These are phyloP conservation scores for Macrocentrus cingulum DNA, from an alignment of 1,140 invertebrate genomes.

Conservation along the genomic window DNA sequence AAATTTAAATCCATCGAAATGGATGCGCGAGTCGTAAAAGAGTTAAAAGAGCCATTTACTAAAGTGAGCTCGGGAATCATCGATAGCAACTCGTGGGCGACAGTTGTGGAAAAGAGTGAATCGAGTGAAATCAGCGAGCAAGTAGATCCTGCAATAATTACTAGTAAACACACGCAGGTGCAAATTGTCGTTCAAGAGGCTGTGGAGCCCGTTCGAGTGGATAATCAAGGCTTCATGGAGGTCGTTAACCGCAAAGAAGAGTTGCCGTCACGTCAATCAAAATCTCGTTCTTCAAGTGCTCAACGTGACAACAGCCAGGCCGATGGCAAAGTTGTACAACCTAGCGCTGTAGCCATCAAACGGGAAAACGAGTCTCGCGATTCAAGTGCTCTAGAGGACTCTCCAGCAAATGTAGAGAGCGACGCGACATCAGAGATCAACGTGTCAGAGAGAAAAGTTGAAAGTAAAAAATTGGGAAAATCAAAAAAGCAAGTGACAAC, in stretches of 20 bases:
- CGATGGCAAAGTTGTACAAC: no score
- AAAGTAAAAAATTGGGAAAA: conserved; percentile 21
- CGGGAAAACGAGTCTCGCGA: conserved; percentile 57
- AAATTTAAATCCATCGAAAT: no score
- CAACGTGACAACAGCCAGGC: conserved; percentile 28
- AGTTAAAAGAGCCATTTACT: no score
- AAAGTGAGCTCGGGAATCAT: no score
- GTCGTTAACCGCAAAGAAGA: conserved; percentile 55
- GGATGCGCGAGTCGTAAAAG: no score
- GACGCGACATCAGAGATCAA: neutral
- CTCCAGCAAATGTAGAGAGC: conserved; percentile 1
- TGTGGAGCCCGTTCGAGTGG: conserved; percentile 42
- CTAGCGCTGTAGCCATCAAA: no score
- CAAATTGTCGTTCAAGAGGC: conserved; percentile 54
- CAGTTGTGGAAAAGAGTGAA: no score
- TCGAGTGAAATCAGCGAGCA: neutral
- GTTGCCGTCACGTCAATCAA: conserved; percentile 51
- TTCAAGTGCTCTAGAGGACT: conserved; percentile 37
- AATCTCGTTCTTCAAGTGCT: conserved; percentile 51
- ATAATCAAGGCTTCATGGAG: conserved; percentile 60
- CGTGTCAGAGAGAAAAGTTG: conserved; percentile 10
- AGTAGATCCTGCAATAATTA: no score
- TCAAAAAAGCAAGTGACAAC: conserved; percentile 9
- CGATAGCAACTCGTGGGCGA: conserved; percentile 38
- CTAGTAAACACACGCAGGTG: no score